Conservation (phyloP, 2,888 invertebrate genomes). For the Elmis aenea region DNA sequence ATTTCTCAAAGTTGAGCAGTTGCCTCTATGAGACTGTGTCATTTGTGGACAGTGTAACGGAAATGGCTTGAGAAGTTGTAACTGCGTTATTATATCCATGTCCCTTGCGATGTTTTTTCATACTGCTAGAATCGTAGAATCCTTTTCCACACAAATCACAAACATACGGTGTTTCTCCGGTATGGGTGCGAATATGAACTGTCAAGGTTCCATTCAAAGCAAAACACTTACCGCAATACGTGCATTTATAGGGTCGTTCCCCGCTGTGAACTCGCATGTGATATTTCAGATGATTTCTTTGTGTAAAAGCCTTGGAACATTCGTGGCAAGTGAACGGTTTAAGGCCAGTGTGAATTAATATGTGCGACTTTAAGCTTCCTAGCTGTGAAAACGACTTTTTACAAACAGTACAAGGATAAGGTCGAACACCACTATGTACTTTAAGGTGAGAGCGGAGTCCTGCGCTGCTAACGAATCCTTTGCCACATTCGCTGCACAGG, state of each 20-base stretch:
- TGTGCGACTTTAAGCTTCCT: constrained; percentile 27
- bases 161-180: constrained; percentile 47
- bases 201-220: constrained; percentile 29
- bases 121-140: constrained; percentile 35
- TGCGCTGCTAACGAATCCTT: constrained; percentile 27
- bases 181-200: constrained; percentile 43
- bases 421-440: constrained; percentile 30
- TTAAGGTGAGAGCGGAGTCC: constrained; percentile 29
- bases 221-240: constrained; percentile 34
- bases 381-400: constrained; percentile 32
- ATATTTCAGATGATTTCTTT: constrained; percentile 31
- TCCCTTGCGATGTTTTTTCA: constrained; percentile 8
- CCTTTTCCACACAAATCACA: constrained; percentile 42
- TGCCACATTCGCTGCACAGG: constrained; percentile 29
- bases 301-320: constrained; percentile 39
- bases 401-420: constrained; percentile 31
- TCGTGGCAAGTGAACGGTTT: constrained; percentile 42
- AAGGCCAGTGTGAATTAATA: constrained; percentile 41
- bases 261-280: constrained; percentile 34
- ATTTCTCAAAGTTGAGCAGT: no score
- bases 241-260: constrained; percentile 29
- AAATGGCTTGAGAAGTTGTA: no score
- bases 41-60: no score
- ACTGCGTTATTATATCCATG: constrained; percentile 3
- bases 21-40: no score